These are phyloP conservation scores for Catostomus latipinnis DNA, from an alignment of 2,797 vertebrate species.

Conservation along the genomic window DNA sequence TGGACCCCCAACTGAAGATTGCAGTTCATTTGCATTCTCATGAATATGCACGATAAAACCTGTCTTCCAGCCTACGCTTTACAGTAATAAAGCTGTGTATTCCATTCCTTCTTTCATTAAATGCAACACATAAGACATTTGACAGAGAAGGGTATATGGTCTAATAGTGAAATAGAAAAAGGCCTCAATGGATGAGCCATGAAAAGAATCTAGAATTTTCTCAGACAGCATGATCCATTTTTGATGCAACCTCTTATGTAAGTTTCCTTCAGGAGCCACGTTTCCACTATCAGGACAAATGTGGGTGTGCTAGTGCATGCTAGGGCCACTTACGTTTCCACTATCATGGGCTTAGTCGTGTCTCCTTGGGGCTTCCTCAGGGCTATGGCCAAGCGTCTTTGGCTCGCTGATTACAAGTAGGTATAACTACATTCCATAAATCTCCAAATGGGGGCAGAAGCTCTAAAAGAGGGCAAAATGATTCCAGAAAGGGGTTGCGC, in stretches of 20 bases:
- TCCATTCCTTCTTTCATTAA: background rate
- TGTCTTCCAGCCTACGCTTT: slow-evolving; percentile 5
- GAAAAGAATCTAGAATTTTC: slow-evolving; percentile 23
- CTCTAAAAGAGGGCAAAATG: too few relatives aligned
- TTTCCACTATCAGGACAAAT: too few relatives aligned
- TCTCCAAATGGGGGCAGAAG: too few relatives aligned
- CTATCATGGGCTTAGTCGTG: too few relatives aligned
- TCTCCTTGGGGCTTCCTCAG: too few relatives aligned
- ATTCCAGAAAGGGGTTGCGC: too few relatives aligned
- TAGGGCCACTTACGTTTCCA: too few relatives aligned
- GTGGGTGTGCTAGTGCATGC: too few relatives aligned
- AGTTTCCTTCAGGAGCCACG: slow-evolving; percentile 10
- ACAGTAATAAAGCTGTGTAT: slow-evolving; percentile 17
- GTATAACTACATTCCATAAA: too few relatives aligned
- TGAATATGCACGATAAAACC: slow-evolving; percentile 35
- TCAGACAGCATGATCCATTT: slow-evolving; percentile 20
- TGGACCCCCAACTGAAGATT: background rate
- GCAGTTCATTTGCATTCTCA: slow-evolving; percentile 29
- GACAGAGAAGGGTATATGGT: slow-evolving; percentile 9
- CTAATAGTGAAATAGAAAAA: slow-evolving; percentile 5
- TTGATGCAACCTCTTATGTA: slow-evolving; percentile 31
- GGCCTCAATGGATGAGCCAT: slow-evolving; percentile 4
- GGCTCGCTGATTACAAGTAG: too few relatives aligned
- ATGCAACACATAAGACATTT: slow-evolving; percentile 3
- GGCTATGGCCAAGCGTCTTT: too few relatives aligned